Conservation (phyloP, 1,140 invertebrate genomes). For the Drosophila bocqueti region DNA sequence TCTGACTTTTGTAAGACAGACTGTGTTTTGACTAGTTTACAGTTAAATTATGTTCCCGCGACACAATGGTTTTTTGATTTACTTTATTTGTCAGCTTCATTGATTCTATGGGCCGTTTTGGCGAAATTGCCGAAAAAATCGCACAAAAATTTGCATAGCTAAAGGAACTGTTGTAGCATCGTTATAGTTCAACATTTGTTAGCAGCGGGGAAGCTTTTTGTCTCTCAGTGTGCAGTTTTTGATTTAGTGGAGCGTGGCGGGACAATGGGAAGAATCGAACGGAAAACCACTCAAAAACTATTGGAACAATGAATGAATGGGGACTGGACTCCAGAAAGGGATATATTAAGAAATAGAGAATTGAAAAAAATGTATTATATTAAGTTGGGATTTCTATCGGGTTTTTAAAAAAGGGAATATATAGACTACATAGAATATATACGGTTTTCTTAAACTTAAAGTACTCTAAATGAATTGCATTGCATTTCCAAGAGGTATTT, state of each 20-base stretch:
- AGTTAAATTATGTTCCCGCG: slow-evolving; percentile 34
- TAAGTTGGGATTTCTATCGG: background rate
- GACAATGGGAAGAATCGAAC: slow-evolving; percentile 37
- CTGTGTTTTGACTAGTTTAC: slow-evolving; percentile 53
- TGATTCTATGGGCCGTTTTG: slow-evolving; percentile 29
- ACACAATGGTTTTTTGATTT: slow-evolving; percentile 39
- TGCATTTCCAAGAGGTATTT: too few relatives aligned
- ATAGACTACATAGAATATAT: too few relatives aligned
- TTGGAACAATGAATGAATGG: slow-evolving; percentile 30
- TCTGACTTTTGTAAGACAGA: slow-evolving; percentile 10
- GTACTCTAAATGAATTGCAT: too few relatives aligned
- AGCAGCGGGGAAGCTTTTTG: slow-evolving; percentile 8
- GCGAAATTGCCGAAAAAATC: slow-evolving; percentile 31
- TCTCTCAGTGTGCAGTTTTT: slow-evolving; percentile 36
- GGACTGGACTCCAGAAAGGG: background rate
- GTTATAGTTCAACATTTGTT: slow-evolving; percentile 4
- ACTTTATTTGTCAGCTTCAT: slow-evolving; percentile 42
- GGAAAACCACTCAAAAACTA: slow-evolving; percentile 27
- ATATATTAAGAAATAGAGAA: background rate
- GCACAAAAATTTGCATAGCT: slow-evolving; percentile 33
- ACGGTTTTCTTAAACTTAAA: too few relatives aligned
- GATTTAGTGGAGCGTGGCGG: slow-evolving; percentile 35
- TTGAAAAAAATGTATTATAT: background rate
- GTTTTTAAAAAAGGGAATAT: too few relatives aligned
- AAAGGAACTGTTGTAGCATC: slow-evolving; percentile 14